Percentiles rank a stretch among this genome's conserved stretches.
These are phyloP conservation scores for Orestias chungarensis DNA, from an alignment of 2,797 vertebrate species.

Conservation along the genomic window DNA sequence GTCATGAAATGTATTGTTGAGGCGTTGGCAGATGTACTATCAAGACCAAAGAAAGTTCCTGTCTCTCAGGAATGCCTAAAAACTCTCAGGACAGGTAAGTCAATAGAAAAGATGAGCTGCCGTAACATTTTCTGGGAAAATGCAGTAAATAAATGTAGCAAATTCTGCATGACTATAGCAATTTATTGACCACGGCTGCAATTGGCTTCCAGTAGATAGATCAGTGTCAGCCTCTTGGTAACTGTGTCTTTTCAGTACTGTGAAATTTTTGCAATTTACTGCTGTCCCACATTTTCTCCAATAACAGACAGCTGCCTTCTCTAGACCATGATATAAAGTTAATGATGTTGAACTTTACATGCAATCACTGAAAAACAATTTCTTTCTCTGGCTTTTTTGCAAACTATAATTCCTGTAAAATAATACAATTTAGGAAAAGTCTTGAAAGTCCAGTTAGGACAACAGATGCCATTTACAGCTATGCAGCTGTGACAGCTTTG, in stretches of 20 bases:
- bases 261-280: not conserved
- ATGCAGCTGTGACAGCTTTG: not conserved
- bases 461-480: not conserved
- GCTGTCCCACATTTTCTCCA: not conserved
- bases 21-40: slow-evolving; percentile 89
- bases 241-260: not conserved
- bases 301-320: not conserved
- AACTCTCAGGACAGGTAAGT: slow-evolving; percentile 87
- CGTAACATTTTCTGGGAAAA: not conserved
- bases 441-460: not conserved
- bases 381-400: not conserved
- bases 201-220: not conserved
- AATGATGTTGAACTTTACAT: not conserved
- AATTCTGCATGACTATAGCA: not conserved
- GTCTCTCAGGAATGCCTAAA: slow-evolving; percentile 89
- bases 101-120: not conserved
- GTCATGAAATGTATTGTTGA: slow-evolving; percentile 96
- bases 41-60: slow-evolving; percentile 85
- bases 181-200: not conserved
- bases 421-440: not conserved
- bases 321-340: not conserved
- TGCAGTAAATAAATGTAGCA: not conserved
- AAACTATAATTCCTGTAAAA: not conserved
- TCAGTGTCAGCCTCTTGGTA: not conserved
- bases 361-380: no score